Conservation (phyloP, 2,113 vertebrate genomes). For the Empidonax traillii region DNA sequence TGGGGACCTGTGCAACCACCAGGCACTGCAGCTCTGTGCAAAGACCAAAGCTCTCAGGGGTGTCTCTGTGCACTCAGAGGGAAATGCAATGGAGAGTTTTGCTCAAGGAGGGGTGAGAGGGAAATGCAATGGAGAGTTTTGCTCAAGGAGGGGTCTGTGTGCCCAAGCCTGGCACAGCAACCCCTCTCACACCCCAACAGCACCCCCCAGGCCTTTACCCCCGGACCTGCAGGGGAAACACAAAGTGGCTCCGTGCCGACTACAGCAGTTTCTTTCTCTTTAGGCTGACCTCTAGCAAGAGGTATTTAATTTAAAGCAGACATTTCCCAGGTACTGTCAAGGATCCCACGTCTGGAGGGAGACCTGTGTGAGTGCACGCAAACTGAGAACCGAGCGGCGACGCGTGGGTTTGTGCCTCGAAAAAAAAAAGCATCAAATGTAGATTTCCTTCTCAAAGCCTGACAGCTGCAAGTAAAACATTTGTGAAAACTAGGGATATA, state of each 20-base stretch:
- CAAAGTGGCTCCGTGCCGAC: neutral
- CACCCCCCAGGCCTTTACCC: neutral
- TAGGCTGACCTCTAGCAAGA: neutral
- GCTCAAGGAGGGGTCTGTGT: neutral
- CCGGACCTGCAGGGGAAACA: neutral
- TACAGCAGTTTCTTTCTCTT: neutral
- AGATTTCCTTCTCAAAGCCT: neutral
- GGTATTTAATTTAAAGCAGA: neutral
- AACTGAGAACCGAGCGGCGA: neutral
- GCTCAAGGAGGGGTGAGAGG: neutral
- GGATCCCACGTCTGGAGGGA: neutral
- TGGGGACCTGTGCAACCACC: neutral
- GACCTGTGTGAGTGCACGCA: neutral
- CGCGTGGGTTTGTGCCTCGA: neutral
- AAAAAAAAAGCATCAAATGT: neutral
- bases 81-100: neutral
- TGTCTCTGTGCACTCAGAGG: neutral
- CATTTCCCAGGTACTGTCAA: neutral
- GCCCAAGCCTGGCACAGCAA: neutral
- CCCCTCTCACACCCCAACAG: fast-evolving
- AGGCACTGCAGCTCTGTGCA: neutral
- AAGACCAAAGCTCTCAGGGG: neutral
- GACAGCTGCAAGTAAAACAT: neutral
- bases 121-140: neutral
- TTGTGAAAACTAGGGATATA: neutral